Evolutionary conservation across 2,797 vertebrate species (phyloP), one percentile per base, ranked within the genome.

Genomic region (Tarsius wallacei): DNA sequence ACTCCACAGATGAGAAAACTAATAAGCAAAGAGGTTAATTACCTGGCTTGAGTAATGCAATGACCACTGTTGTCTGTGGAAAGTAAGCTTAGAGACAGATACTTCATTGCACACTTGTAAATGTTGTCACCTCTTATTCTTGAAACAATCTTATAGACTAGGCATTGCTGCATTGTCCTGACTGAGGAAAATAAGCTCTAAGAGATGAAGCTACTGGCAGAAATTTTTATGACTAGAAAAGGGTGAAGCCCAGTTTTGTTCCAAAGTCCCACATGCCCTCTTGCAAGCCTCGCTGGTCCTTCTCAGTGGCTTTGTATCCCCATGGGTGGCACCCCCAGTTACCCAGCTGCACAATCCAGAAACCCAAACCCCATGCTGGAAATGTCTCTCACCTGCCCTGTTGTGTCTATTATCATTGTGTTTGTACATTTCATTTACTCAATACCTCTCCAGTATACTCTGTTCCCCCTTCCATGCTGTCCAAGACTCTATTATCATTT

Each of bases 81-180:
- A 66, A 16, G 19, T 0, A 57, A 49, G 51, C 33, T 33, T 1
- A 55, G 49, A 86, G 21, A 12, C 33, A 87, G 21, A n/a, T 17
- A 1, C 3, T 51, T 77, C 19, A 5, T 3, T 5, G 13, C 1
- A 5, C 0, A 28, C 28, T 57, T 16, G 10, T 4, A 1, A 47
- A 9, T n/a, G 53, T 61, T 66, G 11, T 84, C 47, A 55, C 28
- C 1, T 36, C 36, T 59, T 64, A 26, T 36, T 93, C 28, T 31
- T 42, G 31, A 17, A 26, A 33, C 4, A 51, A 10, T 5, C 31
- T 19, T 11, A 1, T 19, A n/a, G 21, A 22, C 0, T 4, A 21
- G 49, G 21, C 15, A 6, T 26, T 26, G 15, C 13, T 16, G 12
- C 33, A 15, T 31, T 74, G 31, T 24, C 36, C 24, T 74, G 17